Conservation (phyloP, 1,140 invertebrate genomes). For the Dinoponera quadriceps region DNA sequence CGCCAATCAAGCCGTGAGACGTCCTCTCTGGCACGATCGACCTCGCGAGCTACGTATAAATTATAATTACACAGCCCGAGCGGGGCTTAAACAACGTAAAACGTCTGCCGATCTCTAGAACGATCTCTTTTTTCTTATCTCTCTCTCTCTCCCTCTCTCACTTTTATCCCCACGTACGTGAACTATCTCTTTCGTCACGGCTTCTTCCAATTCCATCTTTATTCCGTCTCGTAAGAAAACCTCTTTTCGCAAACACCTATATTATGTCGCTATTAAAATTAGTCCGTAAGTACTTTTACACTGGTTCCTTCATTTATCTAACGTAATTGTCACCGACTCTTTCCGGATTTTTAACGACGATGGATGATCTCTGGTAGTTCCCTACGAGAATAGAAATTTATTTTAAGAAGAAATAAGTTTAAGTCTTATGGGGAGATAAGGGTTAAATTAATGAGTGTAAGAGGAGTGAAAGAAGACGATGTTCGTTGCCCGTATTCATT, state of each 20-base stretch:
- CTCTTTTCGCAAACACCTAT: neutral
- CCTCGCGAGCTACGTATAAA: constrained; percentile 36
- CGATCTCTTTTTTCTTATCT: constrained; percentile 5
- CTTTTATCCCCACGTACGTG: neutral
- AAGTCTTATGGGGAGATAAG: too few relatives aligned
- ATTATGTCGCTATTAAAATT: neutral
- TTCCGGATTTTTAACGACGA: constrained; percentile 1
- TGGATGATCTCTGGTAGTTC: neutral
- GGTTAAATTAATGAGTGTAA: neutral
- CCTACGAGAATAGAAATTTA: neutral
- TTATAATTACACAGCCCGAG: constrained; percentile 34
- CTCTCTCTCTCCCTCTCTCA: neutral
- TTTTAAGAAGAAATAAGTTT: neutral
- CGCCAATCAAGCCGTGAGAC: constrained; percentile 75
- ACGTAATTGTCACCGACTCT: neutral
- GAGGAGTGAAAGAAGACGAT: neutral
- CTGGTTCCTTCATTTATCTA: neutral
- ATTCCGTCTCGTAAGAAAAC: neutral
- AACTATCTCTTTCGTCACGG: neutral
- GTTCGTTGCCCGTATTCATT: neutral
- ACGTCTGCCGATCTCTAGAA: neutral
- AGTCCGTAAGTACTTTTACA: neutral
- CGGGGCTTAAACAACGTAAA: neutral
- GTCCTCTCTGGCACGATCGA: constrained; percentile 30
- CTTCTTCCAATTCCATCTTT: neutral